Conservation (phyloP, 2,888 invertebrate species). For the Brachyptera risi region DNA sequence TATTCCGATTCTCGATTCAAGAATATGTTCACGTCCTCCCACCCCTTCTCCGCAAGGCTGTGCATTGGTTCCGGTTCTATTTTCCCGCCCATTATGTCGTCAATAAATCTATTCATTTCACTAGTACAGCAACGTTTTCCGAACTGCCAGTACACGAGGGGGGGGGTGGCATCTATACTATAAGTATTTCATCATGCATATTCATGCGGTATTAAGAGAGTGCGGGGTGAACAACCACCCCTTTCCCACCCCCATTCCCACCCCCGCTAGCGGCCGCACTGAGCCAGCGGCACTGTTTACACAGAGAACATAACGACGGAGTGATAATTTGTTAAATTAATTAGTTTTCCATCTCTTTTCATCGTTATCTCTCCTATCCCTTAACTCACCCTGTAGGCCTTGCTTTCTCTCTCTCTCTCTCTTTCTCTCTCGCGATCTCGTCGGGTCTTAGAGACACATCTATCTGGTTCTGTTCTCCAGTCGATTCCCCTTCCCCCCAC, state of each 20-base stretch:
- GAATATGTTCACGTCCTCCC: not conserved
- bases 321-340: constrained; percentile 33
- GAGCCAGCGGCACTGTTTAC: constrained; percentile 22
- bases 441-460: no score
- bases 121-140: constrained; percentile 18
- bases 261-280: not conserved
- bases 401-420: no score
- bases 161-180: constrained; percentile 5
- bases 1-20: no score
- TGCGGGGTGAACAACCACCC: no score
- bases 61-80: no score
- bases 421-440: no score
- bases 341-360: constrained; percentile 25
- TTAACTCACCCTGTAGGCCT: no score
- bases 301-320: constrained; percentile 14
- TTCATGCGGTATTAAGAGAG: constrained; percentile 25
- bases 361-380: no score
- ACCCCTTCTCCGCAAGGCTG: not conserved
- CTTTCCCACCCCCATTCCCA: not conserved
- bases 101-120: no score
- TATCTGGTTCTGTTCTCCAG: no score
- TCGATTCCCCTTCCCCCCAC: no score
- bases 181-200: constrained; percentile 31
- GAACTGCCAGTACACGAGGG: constrained; percentile 6
- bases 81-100: no score